Conservation (phyloP, 2,888 invertebrate genomes). For the Drosophila algonquin region DNA sequence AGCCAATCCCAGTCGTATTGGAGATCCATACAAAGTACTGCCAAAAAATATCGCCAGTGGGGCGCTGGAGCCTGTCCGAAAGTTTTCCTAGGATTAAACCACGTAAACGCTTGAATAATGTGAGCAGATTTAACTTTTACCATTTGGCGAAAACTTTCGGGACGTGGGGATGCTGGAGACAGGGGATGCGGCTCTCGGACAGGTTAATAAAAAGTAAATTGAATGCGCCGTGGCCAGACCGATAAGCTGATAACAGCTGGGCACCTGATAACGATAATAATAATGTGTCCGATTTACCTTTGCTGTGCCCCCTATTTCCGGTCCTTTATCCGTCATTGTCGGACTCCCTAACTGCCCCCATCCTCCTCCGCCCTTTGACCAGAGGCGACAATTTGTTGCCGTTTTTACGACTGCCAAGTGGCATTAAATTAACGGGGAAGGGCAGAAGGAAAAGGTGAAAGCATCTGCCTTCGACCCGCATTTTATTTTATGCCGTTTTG, state of each 20-base stretch:
- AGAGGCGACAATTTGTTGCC: constrained; percentile 69
- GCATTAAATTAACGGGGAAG: constrained; percentile 69
- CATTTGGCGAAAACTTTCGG: constrained; percentile 47
- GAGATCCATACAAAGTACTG: constrained; percentile 34
- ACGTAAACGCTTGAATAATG: constrained; percentile 61
- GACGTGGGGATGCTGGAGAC: neutral
- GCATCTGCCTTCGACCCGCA: constrained; percentile 63
- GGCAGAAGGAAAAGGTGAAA: constrained; percentile 27
- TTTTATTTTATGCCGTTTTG: constrained; percentile 75
- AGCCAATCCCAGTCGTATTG: constrained; percentile 32
- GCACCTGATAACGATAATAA: constrained; percentile 53
- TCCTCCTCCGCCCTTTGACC: constrained; percentile 35
- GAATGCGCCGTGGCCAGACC: constrained; percentile 53
- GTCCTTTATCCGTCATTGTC: constrained; percentile 15
- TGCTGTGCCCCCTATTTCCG: constrained; percentile 4
- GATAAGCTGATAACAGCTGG: constrained; percentile 53
- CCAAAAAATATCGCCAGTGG: constrained; percentile 14
- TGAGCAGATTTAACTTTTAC: constrained; percentile 68
- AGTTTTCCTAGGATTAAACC: constrained; percentile 50
- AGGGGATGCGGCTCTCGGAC: constrained; percentile 23
- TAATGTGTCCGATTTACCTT: constrained; percentile 61
- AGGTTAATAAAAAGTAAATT: constrained; percentile 67
- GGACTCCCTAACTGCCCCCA: neutral
- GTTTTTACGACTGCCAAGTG: constrained; percentile 68
- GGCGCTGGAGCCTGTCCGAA: constrained; percentile 7